These are phyloP conservation scores for Drosophila kikkawai DNA, from an alignment of 1,140 invertebrate species.

Conservation along the genomic window DNA sequence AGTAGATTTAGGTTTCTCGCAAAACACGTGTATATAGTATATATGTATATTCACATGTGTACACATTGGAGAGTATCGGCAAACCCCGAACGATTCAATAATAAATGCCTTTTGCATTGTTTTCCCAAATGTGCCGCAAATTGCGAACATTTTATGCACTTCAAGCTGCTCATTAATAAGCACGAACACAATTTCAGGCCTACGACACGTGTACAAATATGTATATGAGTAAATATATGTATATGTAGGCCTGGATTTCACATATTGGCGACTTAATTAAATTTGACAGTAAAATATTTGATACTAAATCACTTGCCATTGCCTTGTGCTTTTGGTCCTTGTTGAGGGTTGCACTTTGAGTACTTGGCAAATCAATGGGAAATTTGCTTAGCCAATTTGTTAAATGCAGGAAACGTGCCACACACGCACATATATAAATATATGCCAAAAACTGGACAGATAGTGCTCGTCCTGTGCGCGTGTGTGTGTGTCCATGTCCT, in stretches of 20 bases:
- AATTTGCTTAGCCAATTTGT: conserved; percentile 66
- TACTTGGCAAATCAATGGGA: conserved; percentile 58
- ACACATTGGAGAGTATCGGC: background rate
- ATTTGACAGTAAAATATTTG: conserved; percentile 65
- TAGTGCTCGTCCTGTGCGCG: conserved; percentile 20
- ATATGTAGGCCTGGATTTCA: background rate
- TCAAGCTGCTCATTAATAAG: conserved; percentile 55
- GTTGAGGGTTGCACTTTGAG: conserved; percentile 43
- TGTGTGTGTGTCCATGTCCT: conserved; percentile 26
- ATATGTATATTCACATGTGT: background rate
- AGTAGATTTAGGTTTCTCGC: conserved; percentile 16
- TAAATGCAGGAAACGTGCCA: conserved; percentile 46
- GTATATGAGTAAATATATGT: background rate
- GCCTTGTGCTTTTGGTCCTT: conserved; percentile 9
- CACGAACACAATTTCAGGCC: conserved; percentile 6
- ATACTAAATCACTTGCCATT: conserved; percentile 63
- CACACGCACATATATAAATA: conserved; percentile 11
- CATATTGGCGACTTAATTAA: conserved; percentile 56
- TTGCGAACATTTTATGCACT: conserved; percentile 55
- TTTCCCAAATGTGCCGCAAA: conserved; percentile 46
- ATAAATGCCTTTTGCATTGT: conserved; percentile 51
- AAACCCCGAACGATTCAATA: conserved; percentile 54
- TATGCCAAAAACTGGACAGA: conserved; percentile 41
- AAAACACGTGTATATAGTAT: background rate
- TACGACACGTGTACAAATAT: background rate